A percentile compares a stretch with the other conserved stretches of the same genome.
These are phyloP conservation scores for Python bivittatus DNA, from an alignment of 2,113 vertebrate genomes.

Conservation along the genomic window DNA sequence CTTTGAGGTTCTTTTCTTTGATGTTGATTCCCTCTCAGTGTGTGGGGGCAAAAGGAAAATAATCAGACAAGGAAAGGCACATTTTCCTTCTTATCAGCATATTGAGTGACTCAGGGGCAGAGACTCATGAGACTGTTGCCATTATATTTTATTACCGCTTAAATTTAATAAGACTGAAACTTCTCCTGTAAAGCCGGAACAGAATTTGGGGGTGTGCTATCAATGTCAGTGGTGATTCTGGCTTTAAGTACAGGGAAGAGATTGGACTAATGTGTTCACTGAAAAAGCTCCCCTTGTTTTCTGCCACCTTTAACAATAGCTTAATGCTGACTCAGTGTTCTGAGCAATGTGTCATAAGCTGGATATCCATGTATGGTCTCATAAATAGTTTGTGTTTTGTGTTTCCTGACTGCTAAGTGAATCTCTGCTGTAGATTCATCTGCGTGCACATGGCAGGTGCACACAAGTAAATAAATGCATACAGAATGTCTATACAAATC, in stretches of 20 bases:
- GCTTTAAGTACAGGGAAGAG: neutral
- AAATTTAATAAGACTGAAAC: neutral
- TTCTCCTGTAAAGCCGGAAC: neutral
- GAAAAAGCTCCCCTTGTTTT: constrained; percentile 13
- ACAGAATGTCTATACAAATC: neutral
- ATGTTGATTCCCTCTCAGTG: neutral
- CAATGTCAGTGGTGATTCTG: neutral
- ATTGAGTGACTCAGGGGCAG: neutral
- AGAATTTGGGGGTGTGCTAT: neutral
- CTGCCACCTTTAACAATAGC: constrained; percentile 7
- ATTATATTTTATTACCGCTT: neutral
- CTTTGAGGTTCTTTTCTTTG: neutral
- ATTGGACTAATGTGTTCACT: neutral
- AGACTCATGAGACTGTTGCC: neutral
- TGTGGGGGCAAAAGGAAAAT: neutral
- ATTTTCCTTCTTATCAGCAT: neutral
- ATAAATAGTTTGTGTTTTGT: neutral
- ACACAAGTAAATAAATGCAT: neutral
- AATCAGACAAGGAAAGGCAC: neutral
- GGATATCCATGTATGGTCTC: constrained; percentile 37
- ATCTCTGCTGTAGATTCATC: neutral
- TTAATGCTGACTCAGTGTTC: constrained; percentile 57
- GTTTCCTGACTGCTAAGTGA: neutral
- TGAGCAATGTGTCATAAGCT: constrained; percentile 50
- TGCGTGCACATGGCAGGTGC: neutral